Evolutionary conservation across 2,797 vertebrate species (phyloP), one percentile per base, ranked within the genome.

Genomic region (Erpetoichthys calabaricus): DNA sequence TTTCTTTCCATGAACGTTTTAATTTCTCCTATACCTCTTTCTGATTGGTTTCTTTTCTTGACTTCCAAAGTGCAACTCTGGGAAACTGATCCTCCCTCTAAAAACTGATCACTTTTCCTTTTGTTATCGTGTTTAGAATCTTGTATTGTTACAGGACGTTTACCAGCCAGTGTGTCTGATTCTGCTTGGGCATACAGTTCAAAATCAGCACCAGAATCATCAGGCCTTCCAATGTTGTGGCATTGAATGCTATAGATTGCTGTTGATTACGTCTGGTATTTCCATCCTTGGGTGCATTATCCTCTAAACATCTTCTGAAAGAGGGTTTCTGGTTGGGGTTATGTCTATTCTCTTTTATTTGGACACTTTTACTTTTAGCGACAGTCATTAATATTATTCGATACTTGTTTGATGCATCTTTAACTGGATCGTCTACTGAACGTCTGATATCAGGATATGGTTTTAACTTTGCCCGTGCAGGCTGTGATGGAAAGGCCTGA

Each of bases 331-430:
- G 63, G 3, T 67, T 53, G 10, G 42, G 65, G 6, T 44, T 55
- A 1, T 57, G 55, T 44, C 69, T 72, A 42, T 46, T 56, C 5
- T 53, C 56, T 57, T 67, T 67, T 4, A 44, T 9, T 54, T 51
- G 8, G 53, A 56, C 0, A 67, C 64, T 72, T 72, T 76, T 86
- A 57, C 62, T 69, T 77, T 96, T 99, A 6, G 69, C 83, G 42
- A 94, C 86, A 0, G 94, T 97, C 45, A 76, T 73, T 10, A 87
- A 87, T 55, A 82, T 82, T 55, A 95, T 68, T 2, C 76, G 69
- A 0, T 69, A 63, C 65, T 80, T 90, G 65, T 73, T 86, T 3
- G 59, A 44, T 59, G 63, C 58, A 4, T 65, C 53, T 3, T 3
- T 4, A 2, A n/a, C 56, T 3, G 56, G n/a, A 44, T 53, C 45